Base-by-base conservation (phyloP, 1,140 invertebrate genomes). In the Drosophila novamexicana region DNA sequence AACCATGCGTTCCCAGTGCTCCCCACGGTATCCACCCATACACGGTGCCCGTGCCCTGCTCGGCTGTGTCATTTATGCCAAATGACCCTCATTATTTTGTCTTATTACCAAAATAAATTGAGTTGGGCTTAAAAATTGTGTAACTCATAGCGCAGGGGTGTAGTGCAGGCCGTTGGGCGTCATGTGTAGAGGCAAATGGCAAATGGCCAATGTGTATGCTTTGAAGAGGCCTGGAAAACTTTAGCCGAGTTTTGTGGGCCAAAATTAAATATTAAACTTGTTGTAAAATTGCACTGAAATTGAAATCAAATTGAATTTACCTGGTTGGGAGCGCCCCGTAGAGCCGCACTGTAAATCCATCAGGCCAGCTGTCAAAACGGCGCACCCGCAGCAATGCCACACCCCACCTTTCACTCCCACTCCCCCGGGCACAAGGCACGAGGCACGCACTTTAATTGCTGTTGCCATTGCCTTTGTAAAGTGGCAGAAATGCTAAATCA, bases 41-140 rank as follows among this genome's bases (percentile, higher is more conserved):
- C 4, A 29, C 22, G 22, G 18, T 34, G 36, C n/a, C 18, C 56
- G 18, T 12, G 12, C 39, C 16, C 45, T 22, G 34, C 16, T 37
- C 39, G 57, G 45, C 69, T 61, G 61, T 67, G 66, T 81, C 80
- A 75, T 84, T 89, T 84, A 84, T 89, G 84, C 82, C 84, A 84
- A 89, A 89, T 89, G 85, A 89, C 84, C 85, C 81, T 84, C 84
- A 89, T 89, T 89, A 89, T 74, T 89, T 78, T 77, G 65, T 66
- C 84, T 79, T 89, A 90, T 89, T 89, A 89, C 80, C 74, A 76
- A 81, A 89, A 89, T 89, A 89, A 89, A 89, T 89, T 89, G 85
- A 89, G 84, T 89, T 89, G 81, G 82, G 75, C 81, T 76, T 83
- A 63, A 88, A 82, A 88, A 80, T 58, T 74, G 32, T 57, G 61